Conservation (phyloP, 2,113 vertebrate genomes). For the Xenopus laevis region DNA sequence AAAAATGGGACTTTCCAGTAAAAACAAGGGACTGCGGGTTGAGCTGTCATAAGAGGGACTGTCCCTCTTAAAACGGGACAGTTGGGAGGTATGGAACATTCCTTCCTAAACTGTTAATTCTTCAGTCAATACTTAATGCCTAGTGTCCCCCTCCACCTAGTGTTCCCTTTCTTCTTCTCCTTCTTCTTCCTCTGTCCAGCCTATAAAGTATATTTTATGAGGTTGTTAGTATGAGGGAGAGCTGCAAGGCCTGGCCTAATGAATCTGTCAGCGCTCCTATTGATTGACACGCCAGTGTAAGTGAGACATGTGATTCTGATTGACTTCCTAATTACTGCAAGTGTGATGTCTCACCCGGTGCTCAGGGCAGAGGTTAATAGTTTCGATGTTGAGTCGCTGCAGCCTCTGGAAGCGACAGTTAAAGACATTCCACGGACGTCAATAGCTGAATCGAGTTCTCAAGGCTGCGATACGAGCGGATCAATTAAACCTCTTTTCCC, state of each 20-base stretch:
- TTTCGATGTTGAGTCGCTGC: constrained; percentile 76
- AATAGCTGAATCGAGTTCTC: constrained; percentile 77
- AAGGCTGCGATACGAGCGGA: constrained; percentile 73
- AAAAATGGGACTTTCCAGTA: no score
- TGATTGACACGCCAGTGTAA: constrained; percentile 84
- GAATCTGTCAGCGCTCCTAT: constrained; percentile 82
- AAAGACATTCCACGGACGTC: constrained; percentile 67
- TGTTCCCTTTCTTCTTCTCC: constrained; percentile 50
- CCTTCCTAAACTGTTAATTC: constrained; percentile 72
- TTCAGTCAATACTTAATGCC: constrained; percentile 80
- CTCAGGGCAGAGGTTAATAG: constrained; percentile 91
- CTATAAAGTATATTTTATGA: constrained; percentile 72
- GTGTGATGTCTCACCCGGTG: constrained; percentile 84
- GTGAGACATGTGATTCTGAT: constrained; percentile 88
- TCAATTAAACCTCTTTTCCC: constrained; percentile 70
- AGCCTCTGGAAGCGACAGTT: constrained; percentile 65
- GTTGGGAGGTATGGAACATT: no score
- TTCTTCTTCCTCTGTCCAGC: constrained; percentile 48
- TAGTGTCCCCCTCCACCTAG: constrained; percentile 62
- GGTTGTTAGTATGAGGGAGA: constrained; percentile 67
- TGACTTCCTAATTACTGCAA: constrained; percentile 98
- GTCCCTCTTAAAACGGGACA: no score
- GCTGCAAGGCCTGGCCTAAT: constrained; percentile 79
- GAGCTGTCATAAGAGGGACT: no score
- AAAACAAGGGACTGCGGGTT: no score